Base-by-base conservation (phyloP, 2,888 invertebrate species). In the Heteromyza rotundicornis region DNA sequence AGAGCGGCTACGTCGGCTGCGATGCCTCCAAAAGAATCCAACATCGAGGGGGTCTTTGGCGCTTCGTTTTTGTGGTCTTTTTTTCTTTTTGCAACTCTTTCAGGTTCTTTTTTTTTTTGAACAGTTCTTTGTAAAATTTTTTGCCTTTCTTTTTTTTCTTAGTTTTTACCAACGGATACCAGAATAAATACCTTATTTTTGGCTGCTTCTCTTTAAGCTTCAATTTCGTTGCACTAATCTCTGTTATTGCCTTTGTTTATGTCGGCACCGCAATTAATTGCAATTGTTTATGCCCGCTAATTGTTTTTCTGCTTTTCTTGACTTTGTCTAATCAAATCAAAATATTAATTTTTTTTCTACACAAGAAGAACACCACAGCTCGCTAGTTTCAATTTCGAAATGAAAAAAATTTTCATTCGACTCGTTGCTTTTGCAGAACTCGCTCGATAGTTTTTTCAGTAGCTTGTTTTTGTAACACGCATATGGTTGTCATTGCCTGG, bases 351-450 rank as follows among this genome's bases (percentile, higher is more conserved):
- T 19, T 19, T 40, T 17, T 47, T 47, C 47, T 20, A 19, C 47
- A 47, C 20, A 47, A 47, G 10, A 27, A 27, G 10, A 27, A 40
- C 10, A 3, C n/a, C 3, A 7, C 47, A 8, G 47, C 47, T 47
- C 47, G 20, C 5, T n/a, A 5, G 3, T 19, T 14, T 17, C n/a
- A 14, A 47, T 19, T 40, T 17, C 40, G n/a, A 47, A 47, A 47
- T 47, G 47, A 47, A 47, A 47, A 40, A 40, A 40, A n/a, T n/a
- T n/a, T n/a, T 40, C 40, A 40, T n/a, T 47, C 20, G 3, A 47
- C 47, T 47, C 47, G 20, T 47, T 47, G 20, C 20, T 5, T 19
- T 47, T 19, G n/a, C n/a, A n/a, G n/a, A n/a, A 47, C 20, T 47
- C 47, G 47, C 20, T 47, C 19, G 27, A 7, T 27, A 10, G 27